Evolutionary conservation across 2,113 vertebrate species (phyloP).

Genomic region (Marmota monax): DNA sequence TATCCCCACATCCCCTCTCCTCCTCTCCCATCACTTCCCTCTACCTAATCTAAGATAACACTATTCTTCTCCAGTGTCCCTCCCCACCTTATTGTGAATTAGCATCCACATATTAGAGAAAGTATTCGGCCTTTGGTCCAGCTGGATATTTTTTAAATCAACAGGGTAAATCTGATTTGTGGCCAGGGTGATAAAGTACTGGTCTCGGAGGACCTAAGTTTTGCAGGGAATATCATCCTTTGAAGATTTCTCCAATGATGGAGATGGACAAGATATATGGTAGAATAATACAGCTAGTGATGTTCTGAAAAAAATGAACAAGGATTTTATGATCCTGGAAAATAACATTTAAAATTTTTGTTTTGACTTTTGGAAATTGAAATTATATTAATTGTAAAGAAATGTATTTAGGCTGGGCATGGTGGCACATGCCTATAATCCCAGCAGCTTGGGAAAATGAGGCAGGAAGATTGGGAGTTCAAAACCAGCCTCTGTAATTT

Average conservation of each 20-base stretch:
- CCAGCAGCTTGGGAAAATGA: too few relatives aligned
- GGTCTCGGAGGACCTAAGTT: not conserved
- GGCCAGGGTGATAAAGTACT: not conserved
- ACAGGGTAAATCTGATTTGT: not conserved
- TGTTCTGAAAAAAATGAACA: constrained; percentile 3
- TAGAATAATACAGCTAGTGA: not conserved
- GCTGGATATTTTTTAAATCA: not conserved
- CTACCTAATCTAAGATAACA: too few relatives aligned
- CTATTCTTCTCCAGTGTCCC: too few relatives aligned
- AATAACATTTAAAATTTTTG: not conserved
- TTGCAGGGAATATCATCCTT: constrained; percentile 12
- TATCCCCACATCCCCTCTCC: too few relatives aligned
- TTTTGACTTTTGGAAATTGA: not conserved
- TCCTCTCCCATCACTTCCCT: too few relatives aligned
- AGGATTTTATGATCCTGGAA: constrained; percentile 8
- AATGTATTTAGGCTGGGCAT: not conserved
- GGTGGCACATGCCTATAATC: too few relatives aligned
- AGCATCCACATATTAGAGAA: too few relatives aligned
- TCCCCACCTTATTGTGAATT: too few relatives aligned
- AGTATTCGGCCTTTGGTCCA: too few relatives aligned
- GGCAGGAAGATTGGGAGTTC: too few relatives aligned
- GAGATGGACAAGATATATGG: not conserved
- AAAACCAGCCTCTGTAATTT: not conserved
- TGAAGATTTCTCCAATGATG: not conserved
- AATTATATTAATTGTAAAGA: not conserved